Percentiles rank a stretch among this genome's conserved stretches.
Evolutionary conservation across 2,888 invertebrate species (phyloP).

Genomic region (Coleophora flavipennella): DNA sequence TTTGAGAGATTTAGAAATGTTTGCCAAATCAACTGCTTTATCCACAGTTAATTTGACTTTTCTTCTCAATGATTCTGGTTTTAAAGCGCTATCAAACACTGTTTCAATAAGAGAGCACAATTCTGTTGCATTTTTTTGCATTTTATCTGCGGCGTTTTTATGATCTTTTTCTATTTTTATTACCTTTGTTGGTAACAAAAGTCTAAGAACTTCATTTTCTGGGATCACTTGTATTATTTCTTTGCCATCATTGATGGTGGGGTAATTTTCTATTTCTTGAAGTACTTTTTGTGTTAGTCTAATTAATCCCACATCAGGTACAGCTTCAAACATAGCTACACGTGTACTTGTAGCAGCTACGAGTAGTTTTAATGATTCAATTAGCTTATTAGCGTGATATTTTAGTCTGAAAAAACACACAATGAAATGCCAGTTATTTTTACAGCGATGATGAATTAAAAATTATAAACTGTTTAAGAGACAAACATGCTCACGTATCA

Average conservation of each 20-base stretch:
- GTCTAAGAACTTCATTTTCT: constrained; percentile 26
- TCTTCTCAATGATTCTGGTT: constrained; percentile 25
- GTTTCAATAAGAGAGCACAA: constrained; percentile 29
- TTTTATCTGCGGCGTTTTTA: constrained; percentile 34
- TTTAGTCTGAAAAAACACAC: constrained; percentile 21
- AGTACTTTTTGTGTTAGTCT: too few species aligned
- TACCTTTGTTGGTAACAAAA: constrained; percentile 24
- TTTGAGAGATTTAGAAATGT: constrained; percentile 26
- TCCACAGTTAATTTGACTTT: constrained; percentile 25
- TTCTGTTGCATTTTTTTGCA: constrained; percentile 32
- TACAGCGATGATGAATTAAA: too few species aligned
- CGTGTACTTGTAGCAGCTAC: constrained; percentile 21
- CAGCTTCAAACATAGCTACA: too few species aligned
- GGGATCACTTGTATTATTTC: constrained; percentile 16
- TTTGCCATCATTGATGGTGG: too few species aligned
- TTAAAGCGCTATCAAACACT: constrained; percentile 22
- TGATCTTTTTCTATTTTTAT: constrained; percentile 23
- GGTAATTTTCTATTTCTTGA: too few species aligned
- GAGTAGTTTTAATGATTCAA: constrained; percentile 27
- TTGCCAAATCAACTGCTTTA: constrained; percentile 26
- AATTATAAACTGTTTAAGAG: too few species aligned
- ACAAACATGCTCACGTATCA: too few species aligned
- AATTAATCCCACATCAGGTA: too few species aligned
- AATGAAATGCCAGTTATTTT: too few species aligned
- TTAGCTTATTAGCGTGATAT: constrained; percentile 32